Conservation (phyloP, 2,797 vertebrate genomes). For the Sphaeramia orbicularis region DNA sequence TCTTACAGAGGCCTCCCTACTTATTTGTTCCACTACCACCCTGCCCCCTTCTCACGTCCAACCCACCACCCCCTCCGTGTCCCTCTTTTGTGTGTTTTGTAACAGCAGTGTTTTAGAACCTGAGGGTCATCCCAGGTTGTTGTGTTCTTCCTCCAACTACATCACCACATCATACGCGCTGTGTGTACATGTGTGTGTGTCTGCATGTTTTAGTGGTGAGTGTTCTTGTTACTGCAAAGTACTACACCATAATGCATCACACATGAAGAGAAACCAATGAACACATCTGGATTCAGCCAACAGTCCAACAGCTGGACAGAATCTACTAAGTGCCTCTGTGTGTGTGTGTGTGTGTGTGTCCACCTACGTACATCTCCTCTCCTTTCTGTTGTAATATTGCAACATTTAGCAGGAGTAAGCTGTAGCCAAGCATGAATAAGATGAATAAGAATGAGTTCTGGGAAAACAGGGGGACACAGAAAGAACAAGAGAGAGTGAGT, state of each 20-base stretch:
- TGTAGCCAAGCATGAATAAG: constrained; percentile 68
- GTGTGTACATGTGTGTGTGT: background rate
- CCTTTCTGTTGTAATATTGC: constrained; percentile 66
- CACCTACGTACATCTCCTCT: constrained; percentile 53
- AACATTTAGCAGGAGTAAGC: constrained; percentile 68
- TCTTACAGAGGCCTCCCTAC: constrained; percentile 14
- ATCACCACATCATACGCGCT: constrained; percentile 13
- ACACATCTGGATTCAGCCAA: constrained; percentile 71
- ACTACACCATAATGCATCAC: constrained; percentile 47
- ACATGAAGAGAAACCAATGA: constrained; percentile 57
- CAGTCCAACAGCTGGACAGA: constrained; percentile 70
- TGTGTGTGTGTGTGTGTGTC: constrained; percentile 41
- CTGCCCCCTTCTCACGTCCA: background rate
- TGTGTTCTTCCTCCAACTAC: constrained; percentile 25
- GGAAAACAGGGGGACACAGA: constrained; percentile 47
- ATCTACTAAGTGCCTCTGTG: constrained; percentile 37
- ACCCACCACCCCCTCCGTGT: background rate
- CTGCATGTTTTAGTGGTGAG: background rate
- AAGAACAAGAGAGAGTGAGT: constrained; percentile 7
- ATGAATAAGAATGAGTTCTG: constrained; percentile 66
- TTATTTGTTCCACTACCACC: constrained; percentile 19
- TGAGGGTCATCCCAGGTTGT: constrained; percentile 38
- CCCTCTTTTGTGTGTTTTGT: constrained; percentile 23
- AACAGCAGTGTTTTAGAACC: constrained; percentile 19
- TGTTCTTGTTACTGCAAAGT: constrained; percentile 29